Evolutionary conservation across 2,888 invertebrate genomes (phyloP), one percentile per base, ranked within the genome.

Genomic region (Parnassius smintheus): DNA sequence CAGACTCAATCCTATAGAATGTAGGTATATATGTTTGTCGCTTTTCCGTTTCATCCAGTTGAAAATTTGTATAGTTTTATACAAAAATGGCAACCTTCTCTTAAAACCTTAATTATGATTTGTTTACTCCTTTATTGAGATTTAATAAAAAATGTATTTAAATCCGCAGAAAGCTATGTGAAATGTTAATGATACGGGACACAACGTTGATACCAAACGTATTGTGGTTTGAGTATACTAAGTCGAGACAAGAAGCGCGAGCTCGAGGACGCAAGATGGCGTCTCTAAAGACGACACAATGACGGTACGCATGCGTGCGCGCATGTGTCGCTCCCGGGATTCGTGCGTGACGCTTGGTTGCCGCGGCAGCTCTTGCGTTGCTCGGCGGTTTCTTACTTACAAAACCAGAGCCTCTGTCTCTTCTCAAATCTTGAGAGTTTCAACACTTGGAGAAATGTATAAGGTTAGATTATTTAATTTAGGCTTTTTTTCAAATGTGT

Each of bases 161-260:
- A 59, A 68, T 66, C 92, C 93, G 42, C 91, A 98, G 97, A 94
- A 96, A 95, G 88, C 86, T 96, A 70, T 96, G 96, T 64, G 98
- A 98, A 88, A 94, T 96, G 83, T 88, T 98, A 66, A 94, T 98
- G 89, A 89, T 98, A 66, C 93, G 98, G 68, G 98, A 98, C 81
- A 97, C 97, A 49, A 97, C 97, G 1, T 88, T 97, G 64, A 98
- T 98, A 81, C 98, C 98, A 41, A 98, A 98, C 83, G 96, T 98
- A 18, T 83, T 98, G 70, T 98, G 97, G 97, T 98, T 98, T 82
- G 98, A 98, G 83, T 98, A 98, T 83, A 97, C 97, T 41, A 96
- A 96, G 69, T 95, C 96, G 61, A 92, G 97, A 69, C 95, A 96
- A 75, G 98, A 98, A 82, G 95, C 96, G 45, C 93, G 96, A 69